Base-by-base conservation (phyloP, 1,140 invertebrate species). In the Drosophila prosaltans region DNA sequence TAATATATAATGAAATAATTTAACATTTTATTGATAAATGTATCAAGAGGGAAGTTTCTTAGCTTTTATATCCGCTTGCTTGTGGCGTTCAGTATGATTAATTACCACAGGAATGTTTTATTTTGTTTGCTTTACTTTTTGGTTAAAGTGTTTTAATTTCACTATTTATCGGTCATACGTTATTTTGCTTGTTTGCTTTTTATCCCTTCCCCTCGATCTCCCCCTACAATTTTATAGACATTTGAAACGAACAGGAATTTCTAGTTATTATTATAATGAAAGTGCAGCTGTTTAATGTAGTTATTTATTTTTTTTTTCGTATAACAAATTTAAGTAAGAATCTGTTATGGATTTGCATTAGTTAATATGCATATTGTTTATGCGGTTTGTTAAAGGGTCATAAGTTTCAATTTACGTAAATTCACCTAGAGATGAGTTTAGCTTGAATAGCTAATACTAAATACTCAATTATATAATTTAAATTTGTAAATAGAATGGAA, bases 121-220 rank as follows among this genome's bases (percentile, higher is more conserved):
- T 36, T 36, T 36, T 36, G 6, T 36, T 36, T 36, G 3, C 3
- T 36, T 36, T 36, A 4, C 32, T 6, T 36, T 36, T 36, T 30
- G 28, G 28, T 36, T 36, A 30, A 4, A 3, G 28, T 30, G 4
- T 7, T 7, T 36, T 5, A 36, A 5, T 36, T 36, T 36, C 4
- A 7, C 32, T 36, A 6, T 51, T 51, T 51, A 51, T 51, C 21
- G 45, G 8, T 24, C 45, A 48, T 48, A 36, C 21, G 21, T 48
- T 16, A 24, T 48, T 66, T 67, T 64, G 41, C 60, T 55, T 55
- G 54, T 55, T 59, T 32, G 3, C 5, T 54, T 63, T 45, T 10
- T 16, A 2, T 6, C n/a, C 6, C 43, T 45, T 16, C 16, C n/a
- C 10, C 10, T 41, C 10, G 2, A 11, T 16, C 2, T 41, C 10